These are phyloP conservation scores for Molossus molossus DNA, from an alignment of 2,797 vertebrate species.

Conservation along the genomic window DNA sequence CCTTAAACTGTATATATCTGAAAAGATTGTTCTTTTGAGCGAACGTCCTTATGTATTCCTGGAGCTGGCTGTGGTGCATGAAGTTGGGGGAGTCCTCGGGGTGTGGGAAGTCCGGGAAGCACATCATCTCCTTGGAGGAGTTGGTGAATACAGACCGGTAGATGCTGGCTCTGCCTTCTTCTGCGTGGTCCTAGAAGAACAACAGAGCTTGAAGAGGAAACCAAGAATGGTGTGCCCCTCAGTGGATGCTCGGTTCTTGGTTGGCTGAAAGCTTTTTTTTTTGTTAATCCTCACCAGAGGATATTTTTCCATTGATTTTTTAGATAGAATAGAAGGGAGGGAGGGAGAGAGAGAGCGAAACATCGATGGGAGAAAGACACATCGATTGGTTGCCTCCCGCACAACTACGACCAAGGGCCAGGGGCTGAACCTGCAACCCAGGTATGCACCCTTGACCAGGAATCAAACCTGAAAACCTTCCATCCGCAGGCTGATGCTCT, in stretches of 20 bases:
- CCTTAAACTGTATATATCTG: slow-evolving; percentile 91
- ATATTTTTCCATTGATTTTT: too few species aligned
- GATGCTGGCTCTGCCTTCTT: slow-evolving; percentile 94
- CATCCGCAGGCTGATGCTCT: too few species aligned
- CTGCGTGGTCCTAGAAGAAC: slow-evolving; percentile 90
- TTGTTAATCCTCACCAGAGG: too few species aligned
- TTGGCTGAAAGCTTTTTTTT: not conserved
- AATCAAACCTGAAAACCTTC: too few species aligned
- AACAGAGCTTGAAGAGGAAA: not conserved
- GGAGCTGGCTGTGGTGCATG: slow-evolving; percentile 93
- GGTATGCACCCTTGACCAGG: too few species aligned
- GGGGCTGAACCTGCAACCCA: too few species aligned
- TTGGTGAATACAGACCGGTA: slow-evolving; percentile 95
- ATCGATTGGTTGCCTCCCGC: too few species aligned
- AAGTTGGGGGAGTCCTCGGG: slow-evolving; percentile 93
- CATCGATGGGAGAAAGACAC: too few species aligned
- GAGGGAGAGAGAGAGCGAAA: too few species aligned
- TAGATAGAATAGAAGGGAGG: too few species aligned
- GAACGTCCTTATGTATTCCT: slow-evolving; percentile 92
- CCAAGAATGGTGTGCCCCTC: not conserved
- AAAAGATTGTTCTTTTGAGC: slow-evolving; percentile 91
- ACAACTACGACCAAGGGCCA: too few species aligned
- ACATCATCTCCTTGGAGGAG: slow-evolving; percentile 96
- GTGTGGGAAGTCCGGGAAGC: slow-evolving; percentile 94
- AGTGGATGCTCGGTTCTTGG: not conserved